Conservation (phyloP, 2,888 invertebrate genomes). For the Orthonychiurus folsomi region DNA sequence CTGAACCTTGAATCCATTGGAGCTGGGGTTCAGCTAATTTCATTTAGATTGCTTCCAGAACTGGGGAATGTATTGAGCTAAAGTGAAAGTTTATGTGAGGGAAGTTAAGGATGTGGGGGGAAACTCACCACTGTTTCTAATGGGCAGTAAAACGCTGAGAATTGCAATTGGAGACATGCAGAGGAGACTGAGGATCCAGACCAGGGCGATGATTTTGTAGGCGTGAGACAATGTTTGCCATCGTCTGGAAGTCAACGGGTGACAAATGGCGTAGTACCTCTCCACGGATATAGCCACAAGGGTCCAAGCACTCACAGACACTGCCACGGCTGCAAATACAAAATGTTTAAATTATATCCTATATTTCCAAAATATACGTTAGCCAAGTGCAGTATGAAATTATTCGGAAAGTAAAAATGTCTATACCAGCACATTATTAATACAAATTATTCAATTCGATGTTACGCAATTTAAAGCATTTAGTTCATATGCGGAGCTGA, state of each 20-base stretch:
- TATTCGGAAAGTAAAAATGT: no score
- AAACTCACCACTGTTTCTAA: constrained; percentile 39
- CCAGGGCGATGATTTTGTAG: constrained; percentile 58
- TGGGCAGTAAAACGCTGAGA: constrained; percentile 53
- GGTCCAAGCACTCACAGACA: constrained; percentile 67
- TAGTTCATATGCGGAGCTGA: no score
- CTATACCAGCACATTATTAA: no score
- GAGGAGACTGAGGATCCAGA: constrained; percentile 57
- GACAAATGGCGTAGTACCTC: constrained; percentile 68
- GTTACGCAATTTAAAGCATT: no score
- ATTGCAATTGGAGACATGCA: constrained; percentile 59
- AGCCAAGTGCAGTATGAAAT: no score
- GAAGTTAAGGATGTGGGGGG: no score
- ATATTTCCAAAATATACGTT: no score
- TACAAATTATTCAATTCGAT: no score
- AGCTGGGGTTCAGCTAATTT: not conserved
- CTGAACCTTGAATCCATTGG: no score
- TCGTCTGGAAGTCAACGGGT: constrained; percentile 60
- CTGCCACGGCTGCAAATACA: constrained; percentile 58
- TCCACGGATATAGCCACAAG: constrained; percentile 68
- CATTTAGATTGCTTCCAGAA: not conserved
- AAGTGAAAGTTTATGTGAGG: not conserved
- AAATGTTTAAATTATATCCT: no score
- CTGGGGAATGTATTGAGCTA: not conserved
- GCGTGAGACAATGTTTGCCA: constrained; percentile 70